These are phyloP conservation scores for Himalopsyche phryganea DNA, from an alignment of 1,140 invertebrate species.

Conservation along the genomic window DNA sequence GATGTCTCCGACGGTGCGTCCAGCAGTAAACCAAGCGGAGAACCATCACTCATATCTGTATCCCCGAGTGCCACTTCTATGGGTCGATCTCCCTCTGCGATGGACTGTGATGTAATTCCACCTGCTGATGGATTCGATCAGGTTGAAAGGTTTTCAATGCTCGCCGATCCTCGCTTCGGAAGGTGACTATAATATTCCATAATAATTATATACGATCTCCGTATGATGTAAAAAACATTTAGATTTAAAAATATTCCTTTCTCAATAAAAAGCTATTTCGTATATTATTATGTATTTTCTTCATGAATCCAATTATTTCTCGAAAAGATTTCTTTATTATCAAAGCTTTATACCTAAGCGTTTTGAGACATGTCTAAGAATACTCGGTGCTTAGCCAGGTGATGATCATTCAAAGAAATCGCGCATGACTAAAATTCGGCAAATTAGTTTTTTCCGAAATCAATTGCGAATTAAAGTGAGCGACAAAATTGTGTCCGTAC, in stretches of 20 bases:
- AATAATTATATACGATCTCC: not conserved
- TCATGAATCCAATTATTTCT: no score
- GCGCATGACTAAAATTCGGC: no score
- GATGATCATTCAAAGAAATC: no score
- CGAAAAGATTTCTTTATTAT: no score
- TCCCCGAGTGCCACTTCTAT: conserved; percentile 12
- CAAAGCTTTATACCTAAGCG: no score
- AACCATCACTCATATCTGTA: conserved; percentile 19
- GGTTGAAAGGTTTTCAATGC: conserved; percentile 57
- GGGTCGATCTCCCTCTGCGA: not conserved
- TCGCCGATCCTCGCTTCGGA: conserved; percentile 59
- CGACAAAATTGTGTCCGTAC: no score
- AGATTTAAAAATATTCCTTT: no score
- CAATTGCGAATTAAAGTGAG: no score
- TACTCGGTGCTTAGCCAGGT: no score
- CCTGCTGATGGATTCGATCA: conserved; percentile 56
- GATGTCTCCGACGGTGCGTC: conserved; percentile 37
- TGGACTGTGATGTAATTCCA: not conserved
- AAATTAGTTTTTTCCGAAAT: no score
- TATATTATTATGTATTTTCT: no score
- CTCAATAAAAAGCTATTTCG: conserved; percentile 13
- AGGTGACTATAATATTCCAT: conserved; percentile 44
- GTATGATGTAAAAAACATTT: conserved; percentile 37
- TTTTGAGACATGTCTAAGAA: no score
- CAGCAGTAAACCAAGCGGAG: conserved; percentile 35